Conservation (phyloP, 2,113 vertebrate genomes). For the Brienomyrus brachyistius region DNA sequence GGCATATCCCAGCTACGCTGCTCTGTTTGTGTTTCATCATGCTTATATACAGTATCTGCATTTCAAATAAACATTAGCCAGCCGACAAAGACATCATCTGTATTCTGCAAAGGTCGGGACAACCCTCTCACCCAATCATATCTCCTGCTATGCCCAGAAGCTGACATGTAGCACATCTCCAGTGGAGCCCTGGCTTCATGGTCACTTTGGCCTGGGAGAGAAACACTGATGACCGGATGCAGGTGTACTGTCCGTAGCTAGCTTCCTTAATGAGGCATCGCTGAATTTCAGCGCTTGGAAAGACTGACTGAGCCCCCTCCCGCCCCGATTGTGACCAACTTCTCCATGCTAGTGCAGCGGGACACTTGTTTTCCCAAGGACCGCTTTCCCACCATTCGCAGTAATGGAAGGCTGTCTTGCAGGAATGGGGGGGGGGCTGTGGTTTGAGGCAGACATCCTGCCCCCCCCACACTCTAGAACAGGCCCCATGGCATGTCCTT, state of each 20-base stretch:
- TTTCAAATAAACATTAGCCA: background rate
- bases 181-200: background rate
- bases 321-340: background rate
- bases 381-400: constrained; percentile 5
- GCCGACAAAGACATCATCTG: background rate
- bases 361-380: constrained; percentile 13
- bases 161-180: background rate
- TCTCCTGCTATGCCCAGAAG: background rate
- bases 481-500: constrained; percentile 24
- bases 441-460: constrained; percentile 11
- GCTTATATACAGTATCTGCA: background rate
- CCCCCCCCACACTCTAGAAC: background rate
- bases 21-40: background rate
- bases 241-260: background rate
- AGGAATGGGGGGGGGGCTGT: background rate
- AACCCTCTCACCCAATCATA: background rate
- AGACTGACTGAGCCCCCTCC: background rate
- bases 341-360: background rate
- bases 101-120: background rate
- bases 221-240: background rate
- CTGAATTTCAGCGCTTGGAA: background rate
- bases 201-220: background rate
- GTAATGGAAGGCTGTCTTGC: background rate
- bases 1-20: background rate
- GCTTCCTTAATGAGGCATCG: background rate